Percentiles rank a stretch among this genome's conserved stretches.
Evolutionary conservation across 2,797 vertebrate genomes (phyloP).

Genomic region (Pangasius macronema): DNA sequence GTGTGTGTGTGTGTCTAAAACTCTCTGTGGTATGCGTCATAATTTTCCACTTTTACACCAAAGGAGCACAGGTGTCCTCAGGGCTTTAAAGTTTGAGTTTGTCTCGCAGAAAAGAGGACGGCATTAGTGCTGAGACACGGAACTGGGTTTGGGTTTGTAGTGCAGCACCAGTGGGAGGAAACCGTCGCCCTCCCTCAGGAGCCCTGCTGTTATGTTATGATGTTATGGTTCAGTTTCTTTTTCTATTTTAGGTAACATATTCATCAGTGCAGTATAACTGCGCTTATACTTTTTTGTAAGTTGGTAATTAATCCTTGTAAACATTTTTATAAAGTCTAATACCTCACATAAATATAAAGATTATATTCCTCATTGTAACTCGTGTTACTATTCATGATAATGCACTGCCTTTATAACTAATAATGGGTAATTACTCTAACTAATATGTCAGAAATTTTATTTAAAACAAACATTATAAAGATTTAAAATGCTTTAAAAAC

Average conservation of each 20-base stretch:
- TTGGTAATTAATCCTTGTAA: neutral
- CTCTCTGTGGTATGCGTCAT: neutral
- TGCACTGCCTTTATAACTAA: neutral
- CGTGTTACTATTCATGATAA: neutral
- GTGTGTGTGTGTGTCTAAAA: no score
- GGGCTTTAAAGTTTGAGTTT: constrained; percentile 48
- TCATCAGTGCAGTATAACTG: neutral
- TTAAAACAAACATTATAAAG: neutral
- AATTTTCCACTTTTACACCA: constrained; percentile 5
- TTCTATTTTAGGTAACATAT: neutral
- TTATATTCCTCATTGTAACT: neutral
- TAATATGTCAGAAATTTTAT: neutral
- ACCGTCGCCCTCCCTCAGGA: constrained; percentile 54
- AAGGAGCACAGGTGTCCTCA: constrained; percentile 39
- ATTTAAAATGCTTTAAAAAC: neutral
- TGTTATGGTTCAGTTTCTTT: neutral
- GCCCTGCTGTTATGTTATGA: neutral
- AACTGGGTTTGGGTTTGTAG: constrained; percentile 74
- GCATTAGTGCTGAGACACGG: constrained; percentile 57
- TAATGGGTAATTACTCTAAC: neutral
- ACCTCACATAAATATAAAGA: neutral
- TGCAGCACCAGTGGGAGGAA: constrained; percentile 63
- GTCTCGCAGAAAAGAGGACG: constrained; percentile 62
- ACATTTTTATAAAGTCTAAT: neutral
- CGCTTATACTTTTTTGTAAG: neutral